These are phyloP conservation scores for Ornithoptera alexandrae DNA, from an alignment of 2,888 invertebrate genomes.

Conservation along the genomic window DNA sequence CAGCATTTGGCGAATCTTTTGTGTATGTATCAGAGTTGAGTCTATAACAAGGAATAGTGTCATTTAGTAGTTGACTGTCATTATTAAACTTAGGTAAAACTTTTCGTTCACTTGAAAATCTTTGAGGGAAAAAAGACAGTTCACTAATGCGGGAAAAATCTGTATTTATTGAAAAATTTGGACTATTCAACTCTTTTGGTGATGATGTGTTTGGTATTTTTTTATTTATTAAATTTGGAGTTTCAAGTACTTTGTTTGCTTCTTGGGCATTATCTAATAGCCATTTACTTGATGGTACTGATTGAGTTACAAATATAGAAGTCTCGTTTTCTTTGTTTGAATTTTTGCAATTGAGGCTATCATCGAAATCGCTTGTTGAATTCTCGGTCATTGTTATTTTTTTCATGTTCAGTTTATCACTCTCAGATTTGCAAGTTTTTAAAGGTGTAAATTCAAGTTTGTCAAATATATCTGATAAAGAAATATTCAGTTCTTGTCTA, in stretches of 20 bases:
- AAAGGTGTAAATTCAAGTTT: constrained; percentile 69
- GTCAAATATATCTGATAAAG: constrained; percentile 61
- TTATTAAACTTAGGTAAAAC: constrained; percentile 54
- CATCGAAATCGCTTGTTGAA: constrained; percentile 65
- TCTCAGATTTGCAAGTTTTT: constrained; percentile 49
- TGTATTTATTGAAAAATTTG: constrained; percentile 73
- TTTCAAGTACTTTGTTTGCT: constrained; percentile 43
- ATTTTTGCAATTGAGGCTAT: constrained; percentile 55
- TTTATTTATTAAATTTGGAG: constrained; percentile 50
- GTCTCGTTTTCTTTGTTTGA: constrained; percentile 63
- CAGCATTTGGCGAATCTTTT: constrained; percentile 71
- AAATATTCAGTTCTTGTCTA: constrained; percentile 46
- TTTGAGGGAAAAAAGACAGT: constrained; percentile 66
- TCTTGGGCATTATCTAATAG: constrained; percentile 48
- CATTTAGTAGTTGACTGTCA: constrained; percentile 60
- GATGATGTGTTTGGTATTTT: constrained; percentile 74
- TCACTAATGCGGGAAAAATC: constrained; percentile 74
- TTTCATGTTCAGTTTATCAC: constrained; percentile 60
- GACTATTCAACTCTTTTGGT: constrained; percentile 69
- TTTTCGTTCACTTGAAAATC: constrained; percentile 73
- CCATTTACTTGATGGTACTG: constrained; percentile 60
- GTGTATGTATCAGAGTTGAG: constrained; percentile 75
- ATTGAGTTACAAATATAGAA: constrained; percentile 57
- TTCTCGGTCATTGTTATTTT: constrained; percentile 63
- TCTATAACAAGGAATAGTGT: constrained; percentile 46